A percentile compares a stretch with the other conserved stretches of the same genome.
Evolutionary conservation across 2,888 invertebrate species (phyloP).

Genomic region (Rambutsinella grinnellia): DNA sequence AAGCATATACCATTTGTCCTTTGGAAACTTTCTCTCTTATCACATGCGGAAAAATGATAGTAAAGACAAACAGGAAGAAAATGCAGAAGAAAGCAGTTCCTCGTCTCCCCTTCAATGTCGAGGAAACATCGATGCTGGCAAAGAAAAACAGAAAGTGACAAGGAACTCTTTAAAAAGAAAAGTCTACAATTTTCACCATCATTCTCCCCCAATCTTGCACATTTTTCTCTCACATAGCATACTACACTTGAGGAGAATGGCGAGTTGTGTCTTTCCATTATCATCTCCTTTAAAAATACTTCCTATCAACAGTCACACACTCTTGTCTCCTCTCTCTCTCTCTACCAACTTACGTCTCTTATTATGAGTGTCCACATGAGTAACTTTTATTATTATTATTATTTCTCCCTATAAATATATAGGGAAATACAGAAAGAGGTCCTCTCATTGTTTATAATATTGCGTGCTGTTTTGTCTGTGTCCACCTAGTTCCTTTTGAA

Average conservation of each 20-base stretch:
- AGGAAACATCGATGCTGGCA: neutral
- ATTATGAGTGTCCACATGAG: neutral
- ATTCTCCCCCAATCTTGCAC: constrained; percentile 13
- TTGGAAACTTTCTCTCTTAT: neutral
- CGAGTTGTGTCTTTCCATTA: constrained; percentile 12
- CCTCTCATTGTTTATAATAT: neutral
- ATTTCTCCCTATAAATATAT: neutral
- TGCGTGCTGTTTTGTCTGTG: no score
- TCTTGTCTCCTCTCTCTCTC: neutral
- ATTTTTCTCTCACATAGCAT: constrained; percentile 15
- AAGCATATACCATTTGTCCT: neutral
- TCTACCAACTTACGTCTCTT: neutral
- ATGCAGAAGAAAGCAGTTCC: neutral
- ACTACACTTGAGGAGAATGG: neutral
- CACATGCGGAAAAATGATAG: neutral
- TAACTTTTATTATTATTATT: neutral
- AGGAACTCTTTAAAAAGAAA: neutral
- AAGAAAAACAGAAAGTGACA: neutral
- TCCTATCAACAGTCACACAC: constrained; percentile 4
- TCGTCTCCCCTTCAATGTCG: constrained; percentile 12
- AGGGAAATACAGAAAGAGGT: neutral
- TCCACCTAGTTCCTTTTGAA: neutral
- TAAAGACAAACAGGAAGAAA: neutral
- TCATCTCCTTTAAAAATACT: no score
- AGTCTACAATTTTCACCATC: constrained; percentile 24